Evolutionary conservation across 2,888 invertebrate species (phyloP), one percentile per base, ranked within the genome.

Genomic region (Trichogramma evanescens): DNA sequence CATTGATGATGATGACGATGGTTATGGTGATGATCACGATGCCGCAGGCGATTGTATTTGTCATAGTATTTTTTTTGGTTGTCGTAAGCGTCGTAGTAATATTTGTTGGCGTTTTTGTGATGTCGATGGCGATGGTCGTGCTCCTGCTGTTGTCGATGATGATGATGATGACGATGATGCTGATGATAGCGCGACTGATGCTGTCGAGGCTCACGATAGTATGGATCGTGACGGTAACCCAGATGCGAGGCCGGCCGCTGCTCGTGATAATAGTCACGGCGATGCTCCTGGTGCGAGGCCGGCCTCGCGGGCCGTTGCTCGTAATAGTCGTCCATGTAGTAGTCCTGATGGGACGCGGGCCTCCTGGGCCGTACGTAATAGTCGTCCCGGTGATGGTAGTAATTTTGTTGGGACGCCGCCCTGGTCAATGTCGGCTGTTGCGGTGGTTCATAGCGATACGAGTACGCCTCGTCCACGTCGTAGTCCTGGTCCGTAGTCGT

Each of bases 321-420:
- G 26, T 26, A 26, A 26, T 26, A 26, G 26, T 26, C 26, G 26
- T 26, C 26, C 26, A 26, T 26, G 26, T 26, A 26, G 26, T 26
- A 26, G 26, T 26, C 26, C 26, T 26, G 26, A 26, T 26, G 26
- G 26, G 26, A 26, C 26, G 26, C 26, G 26, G 26, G 26, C 26
- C 26, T 26, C 26, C 26, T 26, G 26, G 26, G 26, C 26, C 26
- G 26, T 2, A 26, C 26, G 26, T 59, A 58, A 52, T 52, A 38
- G 40, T 54, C 41, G 67, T 72, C 69, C 65, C 71, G 69, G 66
- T 72, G 70, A 69, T 72, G 68, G 71, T 74, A 66, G 71, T 72
- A 69, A 68, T 70, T 69, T 70, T 74, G 72, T 72, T 71, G 71
- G 55, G 52, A 26, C 1, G 26, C 26, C 26, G 26, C 26, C 26